Evolutionary conservation across 2,113 vertebrate genomes (phyloP).

Genomic region (Burhinus bistriatus): DNA sequence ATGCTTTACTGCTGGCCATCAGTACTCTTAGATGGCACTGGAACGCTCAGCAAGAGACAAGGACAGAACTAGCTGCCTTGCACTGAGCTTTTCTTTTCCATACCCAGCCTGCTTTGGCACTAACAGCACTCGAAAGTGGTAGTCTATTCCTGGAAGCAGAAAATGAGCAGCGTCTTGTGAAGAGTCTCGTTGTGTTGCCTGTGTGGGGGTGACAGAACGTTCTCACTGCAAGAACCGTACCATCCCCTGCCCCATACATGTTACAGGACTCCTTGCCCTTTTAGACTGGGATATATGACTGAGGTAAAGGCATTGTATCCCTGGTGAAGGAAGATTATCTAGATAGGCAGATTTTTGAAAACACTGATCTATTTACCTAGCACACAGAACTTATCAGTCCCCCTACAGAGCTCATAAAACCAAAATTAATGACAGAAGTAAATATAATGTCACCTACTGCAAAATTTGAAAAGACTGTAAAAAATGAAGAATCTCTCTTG

Average conservation of each 20-base stretch:
- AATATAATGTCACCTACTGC: neutral
- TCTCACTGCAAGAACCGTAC: neutral
- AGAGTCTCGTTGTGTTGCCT: neutral
- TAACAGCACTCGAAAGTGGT: neutral
- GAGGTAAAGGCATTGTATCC: neutral
- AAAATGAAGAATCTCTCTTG: neutral
- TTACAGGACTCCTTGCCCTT: neutral
- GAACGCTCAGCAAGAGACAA: neutral
- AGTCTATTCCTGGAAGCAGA: neutral
- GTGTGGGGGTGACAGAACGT: neutral
- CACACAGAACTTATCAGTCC: neutral
- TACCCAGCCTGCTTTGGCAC: neutral
- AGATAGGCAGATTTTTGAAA: neutral
- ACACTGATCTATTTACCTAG: neutral
- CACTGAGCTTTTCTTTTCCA: neutral
- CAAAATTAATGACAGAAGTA: neutral
- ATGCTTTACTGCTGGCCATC: neutral
- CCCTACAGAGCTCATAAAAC: neutral
- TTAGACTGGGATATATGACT: neutral
- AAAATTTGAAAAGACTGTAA: neutral
- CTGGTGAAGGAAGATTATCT: neutral
- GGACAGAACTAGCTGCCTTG: neutral
- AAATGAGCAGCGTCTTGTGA: neutral
- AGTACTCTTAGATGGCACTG: rapidly evolving
- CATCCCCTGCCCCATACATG: neutral